Percentiles rank a stretch among this genome's conserved stretches.
These are phyloP conservation scores for Drosophila tanythrix DNA, from an alignment of 2,888 invertebrate genomes.

Conservation along the genomic window DNA sequence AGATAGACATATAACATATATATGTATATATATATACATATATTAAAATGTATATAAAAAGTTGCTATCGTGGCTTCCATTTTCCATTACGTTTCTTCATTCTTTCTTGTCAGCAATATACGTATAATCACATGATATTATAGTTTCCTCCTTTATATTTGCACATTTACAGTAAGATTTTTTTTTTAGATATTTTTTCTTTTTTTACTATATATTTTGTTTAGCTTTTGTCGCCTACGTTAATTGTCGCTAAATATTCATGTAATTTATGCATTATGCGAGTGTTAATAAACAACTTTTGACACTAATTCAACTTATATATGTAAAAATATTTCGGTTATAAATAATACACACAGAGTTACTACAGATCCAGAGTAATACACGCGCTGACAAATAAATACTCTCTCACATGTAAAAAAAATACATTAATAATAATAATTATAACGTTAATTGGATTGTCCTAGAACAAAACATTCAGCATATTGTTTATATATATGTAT, in stretches of 20 bases:
- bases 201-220: conserved; percentile 41
- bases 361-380: conserved; percentile 59
- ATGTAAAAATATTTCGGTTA: conserved; percentile 60
- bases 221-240: conserved; percentile 58
- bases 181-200: conserved; percentile 22
- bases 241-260: conserved; percentile 67
- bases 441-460: conserved; percentile 58
- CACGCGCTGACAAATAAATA: conserved; percentile 49
- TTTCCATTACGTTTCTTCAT: conserved; percentile 19
- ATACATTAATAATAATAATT: conserved; percentile 32
- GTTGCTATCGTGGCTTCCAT: conserved; percentile 50
- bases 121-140: conserved; percentile 70
- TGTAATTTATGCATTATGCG: conserved; percentile 54
- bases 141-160: conserved; percentile 62
- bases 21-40: conserved; percentile 26
- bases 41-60: conserved; percentile 64
- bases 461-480: conserved; percentile 53
- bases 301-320: conserved; percentile 65
- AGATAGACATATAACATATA: conserved; percentile 31
- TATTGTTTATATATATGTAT: conserved; percentile 7
- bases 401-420: conserved; percentile 34
- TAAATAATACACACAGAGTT: conserved; percentile 68
- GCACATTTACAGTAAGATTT: conserved; percentile 58
- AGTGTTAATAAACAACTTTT: conserved; percentile 64
- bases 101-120: conserved; percentile 48